Evolutionary conservation across 1,140 invertebrate genomes (phyloP), one percentile per base, ranked within the genome.

Genomic region (Eupristina koningsbergeri): DNA sequence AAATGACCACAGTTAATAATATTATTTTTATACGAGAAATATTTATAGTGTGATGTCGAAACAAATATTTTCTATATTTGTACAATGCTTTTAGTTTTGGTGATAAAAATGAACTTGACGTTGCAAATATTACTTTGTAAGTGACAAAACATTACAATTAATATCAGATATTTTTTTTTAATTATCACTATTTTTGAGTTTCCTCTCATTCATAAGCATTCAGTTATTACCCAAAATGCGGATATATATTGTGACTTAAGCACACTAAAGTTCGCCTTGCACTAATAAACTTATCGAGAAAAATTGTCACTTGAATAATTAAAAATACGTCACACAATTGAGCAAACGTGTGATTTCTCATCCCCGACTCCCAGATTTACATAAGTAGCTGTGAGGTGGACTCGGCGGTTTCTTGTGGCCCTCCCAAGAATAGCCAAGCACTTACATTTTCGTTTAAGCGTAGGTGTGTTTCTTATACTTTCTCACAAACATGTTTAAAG

Each of bases 281-380:
- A n/a, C n/a, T n/a, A n/a, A n/a, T 92, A 92, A 92, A 91, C 91
- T 92, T 90, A 91, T 91, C 90, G 90, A 89, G 86, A 85, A 91
- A 91, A 92, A 88, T 92, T 91, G 90, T 90, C 89, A 88, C 87
- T 88, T 91, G 91, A 92, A 92, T 92, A 91, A 92, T 91, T 92
- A 90, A 91, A 89, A 84, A 84, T 47, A 71, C 47, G 74, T 58
- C 64, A n/a, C 3, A 88, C 86, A 89, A 88, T 75, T 73, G 64
- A 31, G 39, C 7, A 29, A 50, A 61, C 64, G 69, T 34, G 75
- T 63, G 41, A 77, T 50, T 64, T 41, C 22, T 67, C 50, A 63
- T 11, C 41, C 29, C 11, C 39, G n/a, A n/a, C n/a, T n/a, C 61
- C 29, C 78, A 9, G 26, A 74, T 84, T 84, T 84, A 64, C 83